phyloP scores from a whole-genome alignment of 2,888 invertebrate species.

The Seira sanloemensis region DNA sequence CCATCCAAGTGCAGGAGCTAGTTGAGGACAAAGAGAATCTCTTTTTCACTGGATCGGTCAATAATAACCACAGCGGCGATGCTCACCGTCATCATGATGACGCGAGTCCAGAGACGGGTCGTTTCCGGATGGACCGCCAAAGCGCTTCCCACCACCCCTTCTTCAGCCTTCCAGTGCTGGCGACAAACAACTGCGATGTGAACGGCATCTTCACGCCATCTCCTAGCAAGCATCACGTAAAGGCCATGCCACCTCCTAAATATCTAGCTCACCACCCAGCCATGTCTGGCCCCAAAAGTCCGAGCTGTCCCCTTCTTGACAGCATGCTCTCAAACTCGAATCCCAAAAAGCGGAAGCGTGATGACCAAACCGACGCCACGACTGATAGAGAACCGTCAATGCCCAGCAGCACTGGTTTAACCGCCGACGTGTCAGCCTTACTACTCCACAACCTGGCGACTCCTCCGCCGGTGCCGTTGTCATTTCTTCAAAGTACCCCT shows the following conservation, averaged over 20 bases:
- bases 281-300: not conserved
- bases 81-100: not conserved
- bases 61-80: not conserved
- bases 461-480: too few species aligned
- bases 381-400: too few species aligned
- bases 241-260: too few species aligned
- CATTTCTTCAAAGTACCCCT: too few species aligned
- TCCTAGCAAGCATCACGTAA: too few species aligned
- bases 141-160: not conserved
- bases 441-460: not conserved
- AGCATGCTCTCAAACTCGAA: too few species aligned
- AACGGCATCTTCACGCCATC: too few species aligned
- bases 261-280: not conserved
- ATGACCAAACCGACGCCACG: too few species aligned
- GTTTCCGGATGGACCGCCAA: not conserved
- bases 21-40: too few species aligned
- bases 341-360: constrained; percentile 15
- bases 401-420: constrained; percentile 2
- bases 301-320: constrained; percentile 9
- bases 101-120: constrained; percentile 11
- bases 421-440: constrained; percentile 13
- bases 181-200: not conserved
- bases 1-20: too few species aligned
- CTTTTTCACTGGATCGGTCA: too few species aligned
- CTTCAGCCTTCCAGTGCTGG: constrained; percentile 1